Base-by-base conservation (phyloP, 2,113 vertebrate species). In the Zosterops japonicus region DNA sequence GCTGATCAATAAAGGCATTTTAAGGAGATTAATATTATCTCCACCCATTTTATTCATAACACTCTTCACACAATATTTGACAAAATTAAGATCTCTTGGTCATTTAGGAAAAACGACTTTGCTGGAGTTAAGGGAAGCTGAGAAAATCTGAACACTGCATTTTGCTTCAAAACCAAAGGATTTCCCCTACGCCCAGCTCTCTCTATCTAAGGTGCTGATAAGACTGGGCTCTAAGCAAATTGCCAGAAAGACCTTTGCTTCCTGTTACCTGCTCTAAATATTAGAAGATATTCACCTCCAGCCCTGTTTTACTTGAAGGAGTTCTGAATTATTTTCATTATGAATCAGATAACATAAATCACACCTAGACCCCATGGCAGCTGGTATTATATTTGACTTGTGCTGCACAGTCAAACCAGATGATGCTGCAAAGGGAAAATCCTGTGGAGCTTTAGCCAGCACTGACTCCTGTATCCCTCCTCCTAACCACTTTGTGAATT, bases 321-420 rank as follows among this genome's bases (percentile, higher is more conserved):
- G 52, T 82, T 90, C 83, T 82, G 60, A 82, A 91, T 87, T 95
- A 87, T 71, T 89, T 92, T 94, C 53, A 18, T 60, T 63, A 67
- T 0, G 15, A 87, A 87, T 49, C 69, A 91, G 69, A 89, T 75
- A 89, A 63, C 42, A 93, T 49, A 92, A 82, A 94, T 87, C 69
- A 84, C 68, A 94, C 33, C 59, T 57, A 76, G 42, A 49, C 41
- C n/a, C 67, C 28, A 11, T 4, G 44, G 72, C 77, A 92, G 68
- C 36, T 18, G 23, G 27, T 27, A 23, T 64, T n/a, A 41, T 1
- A 28, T 47, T 47, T 47, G 46, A 47, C 46, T 47, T 47, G 24
- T 23, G 35, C 56, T 63, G 56, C 64, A 56, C 1, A 1, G 50
- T 31, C 33, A 70, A 83, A 83, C 47, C 44, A 60, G 65, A 60